Evolutionary conservation across 2,888 invertebrate genomes (phyloP).

Genomic region (Embidobia sp.): DNA sequence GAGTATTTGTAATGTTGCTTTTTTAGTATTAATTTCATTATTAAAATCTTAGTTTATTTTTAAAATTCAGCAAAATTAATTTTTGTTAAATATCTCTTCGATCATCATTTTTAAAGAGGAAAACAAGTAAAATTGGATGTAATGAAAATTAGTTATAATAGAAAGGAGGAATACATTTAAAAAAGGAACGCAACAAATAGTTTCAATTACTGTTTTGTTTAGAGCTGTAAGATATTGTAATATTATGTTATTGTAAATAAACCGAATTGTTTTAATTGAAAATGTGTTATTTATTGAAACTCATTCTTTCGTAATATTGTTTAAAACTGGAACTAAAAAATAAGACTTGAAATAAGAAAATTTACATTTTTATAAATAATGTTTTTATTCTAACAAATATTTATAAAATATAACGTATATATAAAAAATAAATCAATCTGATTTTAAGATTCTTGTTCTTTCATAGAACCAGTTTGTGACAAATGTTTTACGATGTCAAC

Average conservation of each 20-base stretch:
- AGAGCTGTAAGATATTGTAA: conserved; percentile 57
- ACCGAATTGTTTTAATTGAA: conserved; percentile 47
- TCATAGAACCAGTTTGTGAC: conserved; percentile 88
- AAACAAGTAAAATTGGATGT: conserved; percentile 16
- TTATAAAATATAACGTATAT: conserved; percentile 34
- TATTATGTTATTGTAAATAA: conserved; percentile 59
- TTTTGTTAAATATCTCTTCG: too few relatives aligned
- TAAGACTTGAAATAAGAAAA: too few relatives aligned
- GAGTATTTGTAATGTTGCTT: too few relatives aligned
- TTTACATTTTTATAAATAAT: too few relatives aligned
- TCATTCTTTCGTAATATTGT: too few relatives aligned
- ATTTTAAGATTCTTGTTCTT: conserved; percentile 77
- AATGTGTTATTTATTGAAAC: conserved; percentile 10
- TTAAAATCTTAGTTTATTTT: too few relatives aligned
- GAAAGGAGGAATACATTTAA: neutral
- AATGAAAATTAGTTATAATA: conserved; percentile 42
- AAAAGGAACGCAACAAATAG: conserved; percentile 54
- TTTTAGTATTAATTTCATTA: too few relatives aligned
- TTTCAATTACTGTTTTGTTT: conserved; percentile 46
- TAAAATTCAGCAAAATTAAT: too few relatives aligned
- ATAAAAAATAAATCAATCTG: conserved; percentile 62
- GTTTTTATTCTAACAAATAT: conserved; percentile 38
- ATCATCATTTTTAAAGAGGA: too few relatives aligned
- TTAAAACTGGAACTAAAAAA: too few relatives aligned
- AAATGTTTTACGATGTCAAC: conserved; percentile 97